Base-by-base conservation (phyloP, 1,140 invertebrate species). In the Contarinia nasturtii region DNA sequence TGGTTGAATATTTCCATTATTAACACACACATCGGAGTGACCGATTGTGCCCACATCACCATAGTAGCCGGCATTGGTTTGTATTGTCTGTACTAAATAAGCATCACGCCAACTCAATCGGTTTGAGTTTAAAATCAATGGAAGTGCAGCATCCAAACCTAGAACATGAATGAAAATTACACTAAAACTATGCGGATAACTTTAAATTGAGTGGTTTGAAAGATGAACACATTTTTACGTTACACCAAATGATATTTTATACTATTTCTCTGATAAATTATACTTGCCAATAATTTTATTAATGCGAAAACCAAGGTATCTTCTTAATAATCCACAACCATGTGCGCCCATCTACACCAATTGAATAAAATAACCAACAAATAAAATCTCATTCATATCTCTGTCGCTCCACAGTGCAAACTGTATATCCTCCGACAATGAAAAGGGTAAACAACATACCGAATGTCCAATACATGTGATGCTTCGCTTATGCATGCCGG, bases 321-420 rank as follows among this genome's bases (percentile, higher is more conserved):
- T 77, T 1, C 79, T 71, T 51, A 82, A 74, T 34, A 80, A 70
- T 2, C 81, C 80, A 50, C 80, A 84, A 17, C 80, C 56, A 54
- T 82, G 80, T 0, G 79, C 77, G 50, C 80, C 80, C 12, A 84
- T 65, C 78, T 81, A 58, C 82, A 0, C 81, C 81, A 2, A 84
- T 75, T 27, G 10, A 5, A 27, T 27, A 27, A 27, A 27, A 27
- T 27, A n/a, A n/a, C n/a, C n/a, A n/a, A n/a, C n/a, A n/a, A n/a
- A n/a, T n/a, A n/a, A n/a, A n/a, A n/a, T n/a, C n/a, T n/a, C n/a
- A n/a, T n/a, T n/a, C n/a, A n/a, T n/a, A n/a, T n/a, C n/a, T n/a
- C n/a, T n/a, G n/a, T n/a, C n/a, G n/a, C n/a, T n/a, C n/a, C n/a
- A n/a, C n/a, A n/a, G n/a, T n/a, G n/a, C n/a, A n/a, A n/a, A n/a